Evolutionary conservation across 2,113 vertebrate species (phyloP).

Genomic region (Sapayoa aenigma): DNA sequence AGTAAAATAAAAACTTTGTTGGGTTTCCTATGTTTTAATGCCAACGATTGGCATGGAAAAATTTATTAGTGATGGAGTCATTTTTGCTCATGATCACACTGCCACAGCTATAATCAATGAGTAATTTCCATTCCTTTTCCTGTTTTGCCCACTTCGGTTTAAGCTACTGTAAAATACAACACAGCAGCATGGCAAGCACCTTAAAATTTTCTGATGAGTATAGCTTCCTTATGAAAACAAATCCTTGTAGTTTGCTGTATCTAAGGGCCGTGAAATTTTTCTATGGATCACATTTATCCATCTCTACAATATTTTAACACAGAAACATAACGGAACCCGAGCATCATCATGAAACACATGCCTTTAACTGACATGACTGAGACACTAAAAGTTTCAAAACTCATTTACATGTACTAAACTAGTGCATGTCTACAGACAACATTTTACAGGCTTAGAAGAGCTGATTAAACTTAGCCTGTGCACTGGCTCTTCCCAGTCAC

Average conservation of each 20-base stretch:
- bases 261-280: neutral
- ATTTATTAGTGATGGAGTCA: neutral
- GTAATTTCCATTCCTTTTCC: neutral
- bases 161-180: neutral
- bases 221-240: neutral
- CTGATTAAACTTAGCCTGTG: neutral
- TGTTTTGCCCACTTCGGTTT: neutral
- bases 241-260: neutral
- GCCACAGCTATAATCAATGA: neutral
- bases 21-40: neutral
- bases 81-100: neutral
- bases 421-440: neutral
- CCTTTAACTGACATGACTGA: neutral
- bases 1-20: neutral
- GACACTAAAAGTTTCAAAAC: neutral
- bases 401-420: neutral
- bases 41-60: neutral
- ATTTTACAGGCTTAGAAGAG: neutral
- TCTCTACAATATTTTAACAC: neutral
- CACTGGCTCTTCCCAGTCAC: neutral
- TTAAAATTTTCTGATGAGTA: neutral
- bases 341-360: neutral
- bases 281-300: neutral
- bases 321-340: neutral
- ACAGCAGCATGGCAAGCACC: neutral